Base-by-base conservation (phyloP, 2,888 invertebrate genomes). In the Nycteola revayana region DNA sequence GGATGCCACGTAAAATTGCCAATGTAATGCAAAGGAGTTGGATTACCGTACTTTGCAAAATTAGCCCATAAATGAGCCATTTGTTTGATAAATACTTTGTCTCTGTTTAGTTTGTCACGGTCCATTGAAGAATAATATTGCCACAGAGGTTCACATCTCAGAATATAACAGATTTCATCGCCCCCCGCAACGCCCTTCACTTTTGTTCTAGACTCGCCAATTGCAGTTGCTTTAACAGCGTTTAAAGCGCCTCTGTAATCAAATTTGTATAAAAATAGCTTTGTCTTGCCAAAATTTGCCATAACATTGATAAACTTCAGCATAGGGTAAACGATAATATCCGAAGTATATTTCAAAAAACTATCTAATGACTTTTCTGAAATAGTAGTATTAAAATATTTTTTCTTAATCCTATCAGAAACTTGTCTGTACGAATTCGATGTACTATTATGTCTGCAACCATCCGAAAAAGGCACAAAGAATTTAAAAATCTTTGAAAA, bases 101-200 rank as follows among this genome's bases (percentile, higher is more conserved):
- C 86, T 36, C 24, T 75, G 32, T 68, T 56, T 9, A 51, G 42
- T 8, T 53, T 40, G 18, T 67, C 53, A n/a, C 66, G 55, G 25
- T 42, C 69, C 10, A 74, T 38, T 33, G 68, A 60, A 9, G 70
- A 57, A 43, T 89, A 89, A 38, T 46, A 45, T 50, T 84, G 78
- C 68, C 69, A 71, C 36, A 82, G 57, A 2, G 84, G 87, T 43
- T 82, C 78, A 56, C 89, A 89, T 66, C 71, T 84, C 29, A 89
- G 68, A 28, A 90, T 49, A 48, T 90, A 90, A 46, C 86, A 84
- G 44, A 88, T 65, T 61, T 90, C 90, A 37, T 90, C 89, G 9
- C 85, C 89, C 27, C 75, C 80, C 1, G 87, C 75, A n/a, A 86
- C 81, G 24, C 90, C 90, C 50, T 73, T 78, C 23, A 86, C 60